Base-by-base conservation (phyloP, 2,888 invertebrate genomes). In the Steinernema scapterisci region DNA sequence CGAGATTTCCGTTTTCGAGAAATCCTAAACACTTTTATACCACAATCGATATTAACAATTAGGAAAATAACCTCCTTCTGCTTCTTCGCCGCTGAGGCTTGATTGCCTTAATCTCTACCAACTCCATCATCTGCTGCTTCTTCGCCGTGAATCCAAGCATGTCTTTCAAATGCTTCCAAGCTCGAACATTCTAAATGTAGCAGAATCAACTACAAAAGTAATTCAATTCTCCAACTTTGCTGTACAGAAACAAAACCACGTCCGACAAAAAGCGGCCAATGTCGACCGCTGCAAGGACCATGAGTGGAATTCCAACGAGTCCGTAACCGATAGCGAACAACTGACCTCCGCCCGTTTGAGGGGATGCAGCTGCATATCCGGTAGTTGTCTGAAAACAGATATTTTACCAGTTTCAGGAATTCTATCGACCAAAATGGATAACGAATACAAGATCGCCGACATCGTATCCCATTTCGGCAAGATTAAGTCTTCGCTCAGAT, bases 211-310 rank as follows among this genome's bases (percentile, higher is more conserved):
- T 51, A n/a, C n/a, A n/a, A n/a, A n/a, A n/a, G n/a, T 71, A 2
- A 25, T 71, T 43, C 16, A 44, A 71, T 27, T n/a, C 9, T 9
- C 38, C 38, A 43, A 70, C 46, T 31, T 71, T 71, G 44, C 44
- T 71, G 46, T 71, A 71, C 13, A 48, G 23, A 25, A 44, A 25
- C 1, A 71, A 7, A 5, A 71, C 48, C 3, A 48, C 48, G 31
- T 51, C 71, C 6, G 71, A 87, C 0, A 87, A 73, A 73, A 87
- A 87, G 38, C 86, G 80, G 27, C 87, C 87, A 44, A 87, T 84
- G 77, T 87, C 87, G 7, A 87, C 86, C 3, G 87, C 87, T 7
- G 86, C 85, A 23, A 87, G 74, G 13, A 87, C 82, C 85, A 86
- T 87, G 72, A 87, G 56, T 19, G 87, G 86, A 72, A 87, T 85